Percentiles rank a stretch among this genome's conserved stretches.
phyloP scores from a whole-genome alignment of 2,888 invertebrate species.

The Monoplex corrugatus region DNA sequence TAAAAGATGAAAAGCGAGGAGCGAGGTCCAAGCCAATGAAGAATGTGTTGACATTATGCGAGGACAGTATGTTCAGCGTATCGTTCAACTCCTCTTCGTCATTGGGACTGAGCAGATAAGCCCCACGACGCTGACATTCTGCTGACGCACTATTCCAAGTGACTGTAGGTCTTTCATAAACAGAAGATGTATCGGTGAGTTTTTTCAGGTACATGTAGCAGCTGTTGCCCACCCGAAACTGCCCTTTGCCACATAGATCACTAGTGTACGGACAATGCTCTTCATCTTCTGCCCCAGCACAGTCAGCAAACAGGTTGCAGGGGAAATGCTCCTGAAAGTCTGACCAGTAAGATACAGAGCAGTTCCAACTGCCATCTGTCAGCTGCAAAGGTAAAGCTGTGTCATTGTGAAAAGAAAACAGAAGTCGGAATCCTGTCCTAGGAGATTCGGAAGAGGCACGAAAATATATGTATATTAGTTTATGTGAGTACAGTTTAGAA shows the following conservation, averaged over 20 bases:
- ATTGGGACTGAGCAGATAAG: neutral
- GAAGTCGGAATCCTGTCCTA: neutral
- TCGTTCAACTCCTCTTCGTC: neutral
- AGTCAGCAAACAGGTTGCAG: slow-evolving; percentile 8
- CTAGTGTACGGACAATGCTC: slow-evolving; percentile 12
- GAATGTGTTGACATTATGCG: neutral
- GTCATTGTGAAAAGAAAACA: neutral
- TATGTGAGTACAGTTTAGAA: neutral
- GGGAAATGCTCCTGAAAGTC: slow-evolving; percentile 1
- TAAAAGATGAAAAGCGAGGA: neutral
- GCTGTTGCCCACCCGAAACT: neutral
- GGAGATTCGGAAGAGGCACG: neutral
- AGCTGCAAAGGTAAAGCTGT: neutral
- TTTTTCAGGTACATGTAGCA: neutral
- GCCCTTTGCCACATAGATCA: neutral
- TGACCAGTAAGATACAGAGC: neutral
- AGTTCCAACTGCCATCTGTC: neutral
- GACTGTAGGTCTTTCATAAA: neutral
- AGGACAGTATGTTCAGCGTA: neutral
- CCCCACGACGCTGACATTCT: slow-evolving; percentile 20
- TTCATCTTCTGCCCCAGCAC: slow-evolving; percentile 3
- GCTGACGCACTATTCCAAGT: neutral
- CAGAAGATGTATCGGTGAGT: too few relatives aligned
- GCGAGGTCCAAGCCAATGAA: neutral
- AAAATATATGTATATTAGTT: neutral